Base-by-base conservation (phyloP, 2,797 vertebrate genomes). In the Phalanger gymnotis region DNA sequence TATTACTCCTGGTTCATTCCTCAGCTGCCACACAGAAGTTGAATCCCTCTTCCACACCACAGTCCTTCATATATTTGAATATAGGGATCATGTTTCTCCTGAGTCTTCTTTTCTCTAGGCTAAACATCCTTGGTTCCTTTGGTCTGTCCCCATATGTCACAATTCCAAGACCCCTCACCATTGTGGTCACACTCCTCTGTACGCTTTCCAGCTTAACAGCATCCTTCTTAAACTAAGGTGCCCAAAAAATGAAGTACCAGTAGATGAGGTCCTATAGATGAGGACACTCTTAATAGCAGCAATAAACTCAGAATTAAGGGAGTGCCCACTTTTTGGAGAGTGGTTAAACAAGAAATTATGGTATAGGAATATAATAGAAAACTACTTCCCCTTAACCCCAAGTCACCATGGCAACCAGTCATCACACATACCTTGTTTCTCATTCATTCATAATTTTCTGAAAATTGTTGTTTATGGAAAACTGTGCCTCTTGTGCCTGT, bases 391-490 rank as follows among this genome's bases (percentile, higher is more conserved):
- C 19, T 22, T 47, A 81, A 6, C 40, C 4, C 40, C 22, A 47
- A 81, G 73, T 47, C 7, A 47, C 22, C 40, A 81, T 73, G 66
- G 66, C 19, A 73, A 73, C n/a, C 66, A 73, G 16, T 27, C 40
- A 47, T 47, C 40, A 47, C 13, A 91, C 81, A 94, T 92, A 94
- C 10, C 34, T 90, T 51, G 90, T 92, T 95, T 47, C 94, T 87
- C 14, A 53, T 94, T 92, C 53, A 11, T 92, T 92, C 91, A 91
- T 56, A 51, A 34, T 93, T 93, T 95, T 96, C 90, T 95, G 28
- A 93, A 95, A 96, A 61, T 93, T 34, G 25, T 92, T 94, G 93
- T 92, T 93, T 53, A 47, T 57, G 53, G 19, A 97, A 97, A 95
- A 95, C 40, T 96, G 95, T 91, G 16, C 9, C n/a, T 66, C 40